Evolutionary conservation across 2,797 vertebrate species (phyloP), one percentile per base, ranked within the genome.

Genomic region (Gouania willdenowi): DNA sequence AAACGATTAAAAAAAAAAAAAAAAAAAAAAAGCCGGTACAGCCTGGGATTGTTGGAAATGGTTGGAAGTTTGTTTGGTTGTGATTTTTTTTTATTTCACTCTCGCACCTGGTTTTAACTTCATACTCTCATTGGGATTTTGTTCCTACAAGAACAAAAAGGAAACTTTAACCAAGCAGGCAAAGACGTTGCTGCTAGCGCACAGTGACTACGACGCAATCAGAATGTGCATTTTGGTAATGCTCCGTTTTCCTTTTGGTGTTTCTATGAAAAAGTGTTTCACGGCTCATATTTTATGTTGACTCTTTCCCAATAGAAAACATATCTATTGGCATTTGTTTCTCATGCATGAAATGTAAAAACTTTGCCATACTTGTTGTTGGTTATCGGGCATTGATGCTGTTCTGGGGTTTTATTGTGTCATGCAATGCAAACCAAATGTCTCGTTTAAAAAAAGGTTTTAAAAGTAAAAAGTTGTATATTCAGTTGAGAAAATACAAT

Each of bases 301-400:
- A 87, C 40, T 79, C 84, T 87, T 41, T 83, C 87, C 84, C 53
- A 55, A 84, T 75, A 83, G 77, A 76, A 85, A 83, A 81, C 71
- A 83, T n/a, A n/a, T n/a, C n/a, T n/a, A n/a, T n/a, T n/a, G n/a
- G n/a, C 71, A 70, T 91, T 70, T 77, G 93, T 92, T 88, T 77
- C 88, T 88, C 93, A 87, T 93, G 92, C 94, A 94, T 95, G 92
- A 91, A 84, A 85, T 87, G 86, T 84, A 64, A 82, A 46, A 86
- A 74, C 77, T 91, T 90, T 91, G 88, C 91, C 90, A 85, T 84
- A 87, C 82, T 78, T 90, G 87, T 90, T 88, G 86, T 91, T 88
- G 82, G 83, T 90, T 91, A 89, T 87, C 77, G 92, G 94, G 93
- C 94, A 97, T 94, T 95, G 92, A 90, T 88, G 84, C 86, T 89